Evolutionary conservation across 2,797 vertebrate genomes (phyloP), one percentile per base, ranked within the genome.

Genomic region (Helicolenus hilgendorfi): DNA sequence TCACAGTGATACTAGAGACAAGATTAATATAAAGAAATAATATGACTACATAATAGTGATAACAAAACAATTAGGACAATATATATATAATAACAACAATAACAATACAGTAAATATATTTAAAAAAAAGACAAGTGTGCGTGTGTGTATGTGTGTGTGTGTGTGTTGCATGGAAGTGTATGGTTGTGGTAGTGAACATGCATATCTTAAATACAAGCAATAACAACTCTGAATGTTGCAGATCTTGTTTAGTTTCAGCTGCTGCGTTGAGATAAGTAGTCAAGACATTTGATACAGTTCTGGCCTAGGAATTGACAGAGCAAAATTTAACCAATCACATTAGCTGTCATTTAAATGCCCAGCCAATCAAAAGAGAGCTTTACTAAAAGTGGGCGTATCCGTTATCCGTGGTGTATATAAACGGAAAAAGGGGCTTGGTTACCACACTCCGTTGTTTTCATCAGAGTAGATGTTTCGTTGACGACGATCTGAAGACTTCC

Each of bases 391-490:
- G 26, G 94, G 94, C 20, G 93, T 88, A 49, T 13, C 4, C 11
- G 0, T 6, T 1, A 6, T 1, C 3, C 0, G 7, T 0, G 6
- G 38, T 5, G 14, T 41, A 38, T 38, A 38, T 93, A 94, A 38
- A 41, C 0, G 0, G 36, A 1, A 62, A 91, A 88, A 70, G 91
- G 92, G 92, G 93, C 63, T 71, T 68, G 85, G 76, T 49, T 72
- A 38, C 0, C 0, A 3, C 1, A 85, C 89, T 14, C 62, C 13
- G 87, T 93, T 96, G 93, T 95, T 95, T 94, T 92, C 72, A 49
- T 5, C n/a, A 49, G 58, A 80, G 5, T 55, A 65, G 78, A 13
- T 4, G 15, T 1, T 5, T 62, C 1, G 4, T 33, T 79, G 24
- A 83, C 5, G 14, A 77, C 63, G 38, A 63, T 91, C 85, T 75